Evolutionary conservation across 2,113 vertebrate genomes (phyloP).

Genomic region (Lipophrys pholis): DNA sequence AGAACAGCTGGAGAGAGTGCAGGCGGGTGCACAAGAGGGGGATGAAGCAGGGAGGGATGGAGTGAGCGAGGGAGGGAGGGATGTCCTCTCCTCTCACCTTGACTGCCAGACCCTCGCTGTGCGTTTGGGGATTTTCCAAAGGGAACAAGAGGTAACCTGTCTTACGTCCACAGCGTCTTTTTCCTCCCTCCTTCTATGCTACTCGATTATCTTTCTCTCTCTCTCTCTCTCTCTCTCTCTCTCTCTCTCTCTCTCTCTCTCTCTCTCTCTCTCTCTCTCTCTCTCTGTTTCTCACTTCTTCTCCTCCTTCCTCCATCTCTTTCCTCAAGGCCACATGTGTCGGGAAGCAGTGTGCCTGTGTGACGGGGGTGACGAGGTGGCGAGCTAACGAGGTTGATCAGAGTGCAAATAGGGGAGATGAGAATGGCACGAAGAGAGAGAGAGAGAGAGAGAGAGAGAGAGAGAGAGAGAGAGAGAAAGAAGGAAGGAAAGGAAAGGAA

Average conservation of each 20-base stretch:
- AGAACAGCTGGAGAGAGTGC: conserved; percentile 78
- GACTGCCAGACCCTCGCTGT: conserved; percentile 72
- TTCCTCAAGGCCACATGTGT: conserved; percentile 25
- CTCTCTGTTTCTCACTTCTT: neutral
- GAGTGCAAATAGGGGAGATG: neutral
- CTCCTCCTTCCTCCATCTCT: conserved; percentile 4
- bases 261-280: neutral
- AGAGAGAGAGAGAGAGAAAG: neutral
- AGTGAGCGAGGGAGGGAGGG: conserved; percentile 32
- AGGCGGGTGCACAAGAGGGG: conserved; percentile 33
- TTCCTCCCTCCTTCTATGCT: conserved; percentile 8
- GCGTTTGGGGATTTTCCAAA: conserved; percentile 83
- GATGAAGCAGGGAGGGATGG: conserved; percentile 42
- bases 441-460: no score
- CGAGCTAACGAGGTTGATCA: neutral
- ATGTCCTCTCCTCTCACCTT: conserved; percentile 84
- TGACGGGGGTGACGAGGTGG: neutral
- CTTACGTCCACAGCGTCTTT: conserved; percentile 11
- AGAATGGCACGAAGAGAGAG: no score
- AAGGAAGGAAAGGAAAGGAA: conserved; percentile 34
- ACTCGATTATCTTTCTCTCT: neutral
- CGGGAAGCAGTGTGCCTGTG: neutral
- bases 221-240: neutral
- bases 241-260: no score
- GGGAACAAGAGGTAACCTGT: conserved; percentile 43